Conservation (phyloP, 2,113 vertebrate genomes). For the Mobula hypostoma region DNA sequence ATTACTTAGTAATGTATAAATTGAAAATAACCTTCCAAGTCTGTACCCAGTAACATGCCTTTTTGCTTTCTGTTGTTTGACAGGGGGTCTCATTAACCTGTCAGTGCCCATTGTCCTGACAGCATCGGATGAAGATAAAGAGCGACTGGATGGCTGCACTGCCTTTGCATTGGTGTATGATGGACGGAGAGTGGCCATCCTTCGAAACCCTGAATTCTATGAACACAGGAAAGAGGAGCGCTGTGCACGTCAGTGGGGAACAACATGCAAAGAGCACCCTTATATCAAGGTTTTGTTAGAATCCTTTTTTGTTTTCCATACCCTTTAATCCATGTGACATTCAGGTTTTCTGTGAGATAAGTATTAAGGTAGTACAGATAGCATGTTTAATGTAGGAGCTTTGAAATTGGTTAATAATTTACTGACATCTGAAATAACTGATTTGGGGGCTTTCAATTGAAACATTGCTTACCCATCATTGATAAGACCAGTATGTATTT, state of each 20-base stretch:
- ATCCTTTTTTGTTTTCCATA: neutral
- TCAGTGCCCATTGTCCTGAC: conserved; percentile 91
- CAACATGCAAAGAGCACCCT: conserved; percentile 86
- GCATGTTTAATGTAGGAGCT: neutral
- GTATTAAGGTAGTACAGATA: neutral
- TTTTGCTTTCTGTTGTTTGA: conserved; percentile 17
- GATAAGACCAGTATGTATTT: too few relatives aligned
- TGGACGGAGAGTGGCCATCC: conserved; percentile 78
- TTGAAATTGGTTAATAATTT: neutral
- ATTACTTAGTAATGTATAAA: neutral
- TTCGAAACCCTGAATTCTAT: conserved; percentile 90
- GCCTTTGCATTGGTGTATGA: conserved; percentile 76
- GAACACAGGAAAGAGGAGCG: conserved; percentile 93
- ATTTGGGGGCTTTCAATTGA: neutral
- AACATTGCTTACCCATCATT: neutral
- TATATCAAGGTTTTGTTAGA: conserved; percentile 80
- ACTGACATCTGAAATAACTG: neutral
- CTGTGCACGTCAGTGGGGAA: conserved; percentile 92
- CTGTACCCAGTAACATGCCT: neutral
- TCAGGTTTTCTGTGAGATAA: neutral
- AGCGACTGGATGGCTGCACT: conserved; percentile 77
- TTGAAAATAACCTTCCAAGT: too few relatives aligned
- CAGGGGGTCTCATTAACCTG: conserved; percentile 92
- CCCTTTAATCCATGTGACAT: neutral
- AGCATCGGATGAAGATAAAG: conserved; percentile 74